phyloP scores from a whole-genome alignment of 2,113 vertebrate species.

The Oryctolagus cuniculus region mOryCun1.1 NC_091443.1:59722001-59722500 shows the following conservation, averaged over 20 bases:
- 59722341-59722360: constrained; percentile 84
- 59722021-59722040: constrained; percentile 89
- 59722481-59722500: not conserved
- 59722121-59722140: constrained; percentile 77
- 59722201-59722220: constrained; percentile 84
- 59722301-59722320: constrained; percentile 88
- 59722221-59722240: constrained; percentile 78
- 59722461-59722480: constrained; percentile 63
- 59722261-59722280: constrained; percentile 86
- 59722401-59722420: constrained; percentile 80
- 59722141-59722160: constrained; percentile 76
- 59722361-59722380: constrained; percentile 82
- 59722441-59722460: constrained; percentile 74
- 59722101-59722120: constrained; percentile 82
- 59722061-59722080: constrained; percentile 86
- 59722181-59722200: constrained; percentile 84
- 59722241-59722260: constrained; percentile 80
- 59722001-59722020: constrained; percentile 81
- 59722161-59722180: constrained; percentile 78
- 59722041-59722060: constrained; percentile 80
- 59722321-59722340: constrained; percentile 88
- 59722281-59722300: constrained; percentile 85
- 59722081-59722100: constrained; percentile 86
- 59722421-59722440: constrained; percentile 78
- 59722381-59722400: constrained; percentile 83